Conservation (phyloP, 1,140 invertebrate genomes). For the Diploscapter pachys region DNA sequence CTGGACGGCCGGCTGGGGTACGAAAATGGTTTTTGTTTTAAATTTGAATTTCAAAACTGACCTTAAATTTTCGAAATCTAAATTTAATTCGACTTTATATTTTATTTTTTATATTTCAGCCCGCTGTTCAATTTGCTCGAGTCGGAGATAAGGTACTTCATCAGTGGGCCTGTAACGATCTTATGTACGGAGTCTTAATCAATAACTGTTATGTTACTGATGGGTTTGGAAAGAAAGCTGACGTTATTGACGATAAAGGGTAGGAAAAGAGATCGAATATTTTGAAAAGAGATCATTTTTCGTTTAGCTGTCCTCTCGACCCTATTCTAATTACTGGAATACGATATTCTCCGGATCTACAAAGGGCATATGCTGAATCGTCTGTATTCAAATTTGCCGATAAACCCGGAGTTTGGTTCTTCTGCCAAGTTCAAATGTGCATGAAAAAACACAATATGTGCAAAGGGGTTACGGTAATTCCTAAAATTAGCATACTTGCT, state of each 20-base stretch:
- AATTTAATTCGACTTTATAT: too few species aligned
- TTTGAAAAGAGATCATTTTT: neutral
- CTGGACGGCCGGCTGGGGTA: constrained; percentile 47
- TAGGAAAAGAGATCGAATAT: neutral
- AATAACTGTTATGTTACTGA: constrained; percentile 58
- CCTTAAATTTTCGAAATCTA: neutral
- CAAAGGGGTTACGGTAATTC: constrained; percentile 50
- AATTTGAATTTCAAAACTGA: constrained; percentile 32
- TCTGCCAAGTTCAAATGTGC: constrained; percentile 58
- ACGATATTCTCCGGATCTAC: constrained; percentile 52
- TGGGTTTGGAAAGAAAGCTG: constrained; percentile 47
- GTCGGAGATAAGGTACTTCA: constrained; percentile 55
- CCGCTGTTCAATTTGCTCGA: constrained; percentile 53
- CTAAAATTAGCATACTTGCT: neutral
- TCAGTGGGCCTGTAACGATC: constrained; percentile 58
- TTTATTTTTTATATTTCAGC: constrained; percentile 31
- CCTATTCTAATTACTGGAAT: constrained; percentile 56
- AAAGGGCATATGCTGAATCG: constrained; percentile 55
- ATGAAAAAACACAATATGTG: constrained; percentile 58
- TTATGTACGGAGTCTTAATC: constrained; percentile 57
- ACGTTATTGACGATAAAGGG: constrained; percentile 48
- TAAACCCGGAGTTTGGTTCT: constrained; percentile 56
- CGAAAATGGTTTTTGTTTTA: neutral
- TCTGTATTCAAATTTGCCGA: constrained; percentile 42
- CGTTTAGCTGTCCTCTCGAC: constrained; percentile 50